These are phyloP conservation scores for Florisuga fusca DNA, from an alignment of 2,797 vertebrate species.

Conservation along the genomic window DNA sequence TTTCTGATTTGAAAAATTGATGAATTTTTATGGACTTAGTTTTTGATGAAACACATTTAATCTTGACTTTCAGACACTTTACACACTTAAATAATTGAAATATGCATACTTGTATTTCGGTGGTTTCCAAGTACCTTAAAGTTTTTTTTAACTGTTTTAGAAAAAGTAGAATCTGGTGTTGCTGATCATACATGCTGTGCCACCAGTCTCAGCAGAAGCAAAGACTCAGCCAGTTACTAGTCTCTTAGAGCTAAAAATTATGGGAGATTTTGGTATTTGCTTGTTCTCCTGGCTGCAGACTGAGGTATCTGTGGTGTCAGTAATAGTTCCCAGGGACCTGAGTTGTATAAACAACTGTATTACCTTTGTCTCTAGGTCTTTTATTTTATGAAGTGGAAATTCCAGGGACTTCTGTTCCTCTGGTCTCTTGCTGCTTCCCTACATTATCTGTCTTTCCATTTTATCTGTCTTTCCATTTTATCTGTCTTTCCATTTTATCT, in stretches of 20 bases:
- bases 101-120: not conserved
- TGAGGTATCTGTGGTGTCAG: not conserved
- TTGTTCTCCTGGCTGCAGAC: not conserved
- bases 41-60: not conserved
- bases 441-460: not conserved
- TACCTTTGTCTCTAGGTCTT: not conserved
- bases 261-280: fast-evolving
- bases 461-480: not conserved
- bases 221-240: not conserved
- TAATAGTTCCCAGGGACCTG: not conserved
- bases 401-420: not conserved
- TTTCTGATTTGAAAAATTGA: not conserved
- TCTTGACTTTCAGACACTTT: not conserved
- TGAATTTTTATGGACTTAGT: not conserved
- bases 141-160: not conserved
- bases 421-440: not conserved
- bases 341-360: not conserved
- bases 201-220: not conserved
- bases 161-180: not conserved
- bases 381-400: not conserved
- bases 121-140: not conserved
- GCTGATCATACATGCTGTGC: not conserved
- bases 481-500: too few species aligned
- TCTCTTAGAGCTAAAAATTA: not conserved
- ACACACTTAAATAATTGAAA: not conserved